phyloP scores from a whole-genome alignment of 2,888 invertebrate genomes.

The Sussaba pulchella region DNA sequence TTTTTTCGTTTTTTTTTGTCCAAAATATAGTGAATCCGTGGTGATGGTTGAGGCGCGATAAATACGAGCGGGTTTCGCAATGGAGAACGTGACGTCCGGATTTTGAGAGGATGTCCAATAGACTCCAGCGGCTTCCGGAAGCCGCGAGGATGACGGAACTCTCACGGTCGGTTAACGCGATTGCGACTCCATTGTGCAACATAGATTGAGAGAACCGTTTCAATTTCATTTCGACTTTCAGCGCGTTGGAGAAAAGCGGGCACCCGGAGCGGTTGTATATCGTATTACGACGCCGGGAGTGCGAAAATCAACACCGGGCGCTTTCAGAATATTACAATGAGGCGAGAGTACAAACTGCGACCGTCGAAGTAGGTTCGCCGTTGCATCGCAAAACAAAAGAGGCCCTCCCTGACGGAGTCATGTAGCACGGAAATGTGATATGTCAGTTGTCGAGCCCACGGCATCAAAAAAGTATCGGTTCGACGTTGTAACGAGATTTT shows the following conservation, averaged over 20 bases:
- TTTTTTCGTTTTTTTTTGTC: background rate
- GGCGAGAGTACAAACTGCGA: slow-evolving; percentile 36
- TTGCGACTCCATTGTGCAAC: slow-evolving; percentile 52
- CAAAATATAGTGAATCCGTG: background rate
- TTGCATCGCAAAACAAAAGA: slow-evolving; percentile 62
- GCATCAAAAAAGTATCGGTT: slow-evolving; percentile 7
- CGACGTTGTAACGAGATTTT: slow-evolving; percentile 10
- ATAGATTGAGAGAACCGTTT: slow-evolving; percentile 58
- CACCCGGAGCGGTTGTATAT: slow-evolving; percentile 10
- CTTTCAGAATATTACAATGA: slow-evolving; percentile 57
- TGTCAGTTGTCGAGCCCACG: slow-evolving; percentile 17
- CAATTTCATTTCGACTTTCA: slow-evolving; percentile 64
- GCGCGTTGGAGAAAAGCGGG: slow-evolving; percentile 24
- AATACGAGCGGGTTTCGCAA: slow-evolving; percentile 12
- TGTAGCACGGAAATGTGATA: slow-evolving; percentile 19
- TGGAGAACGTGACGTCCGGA: background rate
- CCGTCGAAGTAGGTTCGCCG: slow-evolving; percentile 53
- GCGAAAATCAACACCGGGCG: slow-evolving; percentile 49
- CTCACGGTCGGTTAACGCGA: slow-evolving; percentile 45
- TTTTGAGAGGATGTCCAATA: slow-evolving; percentile 6
- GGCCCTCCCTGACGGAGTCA: slow-evolving; percentile 14
- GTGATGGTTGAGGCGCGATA: slow-evolving; percentile 10
- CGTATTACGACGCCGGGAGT: slow-evolving; percentile 32
- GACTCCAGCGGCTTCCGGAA: background rate
- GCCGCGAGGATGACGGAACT: slow-evolving; percentile 5